Percentiles rank a stretch among this genome's conserved stretches.
Evolutionary conservation across 2,113 vertebrate genomes (phyloP).

Genomic region (Rhabdomys dilectus): DNA sequence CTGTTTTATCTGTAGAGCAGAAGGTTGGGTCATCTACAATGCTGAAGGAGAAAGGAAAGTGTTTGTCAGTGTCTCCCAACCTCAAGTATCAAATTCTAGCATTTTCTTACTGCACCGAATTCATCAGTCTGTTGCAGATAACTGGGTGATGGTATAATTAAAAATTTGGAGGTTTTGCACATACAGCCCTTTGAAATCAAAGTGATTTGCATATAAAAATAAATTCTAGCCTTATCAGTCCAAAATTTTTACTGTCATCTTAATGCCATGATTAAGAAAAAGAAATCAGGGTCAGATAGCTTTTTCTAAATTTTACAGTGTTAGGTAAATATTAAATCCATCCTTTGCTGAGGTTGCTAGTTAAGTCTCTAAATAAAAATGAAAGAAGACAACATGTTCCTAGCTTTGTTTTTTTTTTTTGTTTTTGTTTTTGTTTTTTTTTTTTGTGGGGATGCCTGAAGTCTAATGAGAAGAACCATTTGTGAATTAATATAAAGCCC

Average conservation of each 20-base stretch:
- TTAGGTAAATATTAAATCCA: neutral
- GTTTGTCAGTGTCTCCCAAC: neutral
- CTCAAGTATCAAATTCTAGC: no score
- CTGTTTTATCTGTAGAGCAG: neutral
- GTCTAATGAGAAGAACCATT: neutral
- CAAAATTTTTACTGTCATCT: neutral
- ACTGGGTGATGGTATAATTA: neutral
- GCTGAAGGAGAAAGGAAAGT: slow-evolving; percentile 32
- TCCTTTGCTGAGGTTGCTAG: neutral
- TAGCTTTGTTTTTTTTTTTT: neutral
- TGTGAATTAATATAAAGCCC: neutral
- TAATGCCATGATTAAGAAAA: neutral
- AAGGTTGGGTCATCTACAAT: neutral
- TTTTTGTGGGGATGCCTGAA: no score
- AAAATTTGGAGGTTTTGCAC: neutral
- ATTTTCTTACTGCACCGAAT: no score
- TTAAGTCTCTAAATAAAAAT: neutral
- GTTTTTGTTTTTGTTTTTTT: neutral
- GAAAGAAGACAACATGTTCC: no score
- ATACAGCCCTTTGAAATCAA: neutral
- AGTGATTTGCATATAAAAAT: neutral
- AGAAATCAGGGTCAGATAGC: neutral
- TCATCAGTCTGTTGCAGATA: neutral
- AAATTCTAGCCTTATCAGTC: neutral
- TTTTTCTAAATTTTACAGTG: neutral